phyloP scores from a whole-genome alignment of 2,113 vertebrate genomes.

The Dicerorhinus sumatrensis region DNA sequence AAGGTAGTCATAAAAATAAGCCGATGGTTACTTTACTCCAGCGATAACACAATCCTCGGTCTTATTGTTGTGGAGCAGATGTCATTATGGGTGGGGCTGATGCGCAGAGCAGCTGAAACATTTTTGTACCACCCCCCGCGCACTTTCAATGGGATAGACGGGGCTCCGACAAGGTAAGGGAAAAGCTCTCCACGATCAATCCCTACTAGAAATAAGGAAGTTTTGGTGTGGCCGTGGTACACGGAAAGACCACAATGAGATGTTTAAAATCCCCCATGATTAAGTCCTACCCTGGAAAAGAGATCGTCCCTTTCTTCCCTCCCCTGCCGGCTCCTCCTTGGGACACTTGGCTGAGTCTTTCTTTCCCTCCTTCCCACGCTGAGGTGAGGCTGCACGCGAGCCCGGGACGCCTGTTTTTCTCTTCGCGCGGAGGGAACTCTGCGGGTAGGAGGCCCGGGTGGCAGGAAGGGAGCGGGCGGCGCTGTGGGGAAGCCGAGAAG shows the following conservation, averaged over 20 bases:
- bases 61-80: slow-evolving; percentile 69
- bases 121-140: slow-evolving; percentile 18
- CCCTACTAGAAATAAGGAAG: background rate
- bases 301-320: slow-evolving; percentile 50
- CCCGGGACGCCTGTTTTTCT: slow-evolving; percentile 51
- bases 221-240: background rate
- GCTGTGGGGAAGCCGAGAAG: background rate
- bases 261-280: background rate
- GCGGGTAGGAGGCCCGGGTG: slow-evolving; percentile 32
- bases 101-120: slow-evolving; percentile 59
- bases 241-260: background rate
- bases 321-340: slow-evolving; percentile 73
- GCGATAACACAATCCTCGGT: slow-evolving; percentile 14
- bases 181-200: background rate
- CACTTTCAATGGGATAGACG: slow-evolving; percentile 51
- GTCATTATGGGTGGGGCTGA: slow-evolving; percentile 79
- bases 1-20: background rate
- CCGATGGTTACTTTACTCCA: background rate
- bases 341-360: slow-evolving; percentile 71
- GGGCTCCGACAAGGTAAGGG: slow-evolving; percentile 63
- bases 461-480: slow-evolving; percentile 9
- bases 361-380: slow-evolving; percentile 62
- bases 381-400: slow-evolving; percentile 65
- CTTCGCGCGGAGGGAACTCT: slow-evolving; percentile 61
- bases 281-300: slow-evolving; percentile 5